These are phyloP conservation scores for Idaea straminata DNA, from an alignment of 2,888 invertebrate genomes.

Conservation along the genomic window DNA sequence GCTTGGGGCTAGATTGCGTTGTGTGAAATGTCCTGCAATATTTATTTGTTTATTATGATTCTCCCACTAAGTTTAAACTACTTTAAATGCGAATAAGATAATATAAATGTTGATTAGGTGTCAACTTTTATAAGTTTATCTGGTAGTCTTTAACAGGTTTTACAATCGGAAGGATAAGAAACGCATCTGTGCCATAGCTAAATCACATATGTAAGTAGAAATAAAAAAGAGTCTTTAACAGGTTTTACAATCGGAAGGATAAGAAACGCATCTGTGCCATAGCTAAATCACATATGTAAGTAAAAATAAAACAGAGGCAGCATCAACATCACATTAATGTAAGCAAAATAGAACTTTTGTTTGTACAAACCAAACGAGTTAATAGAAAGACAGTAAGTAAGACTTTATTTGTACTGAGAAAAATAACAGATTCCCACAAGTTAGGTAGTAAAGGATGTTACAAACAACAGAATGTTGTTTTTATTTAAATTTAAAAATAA, in stretches of 20 bases:
- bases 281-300: conserved; percentile 7
- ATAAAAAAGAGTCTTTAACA: conserved; percentile 12
- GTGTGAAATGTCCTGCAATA: no score
- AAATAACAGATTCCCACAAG: conserved; percentile 51
- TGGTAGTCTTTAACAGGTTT: no score
- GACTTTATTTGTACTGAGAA: conserved; percentile 48
- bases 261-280: neutral
- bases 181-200: neutral
- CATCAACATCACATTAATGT: conserved; percentile 1
- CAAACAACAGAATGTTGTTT: conserved; percentile 44
- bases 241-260: neutral
- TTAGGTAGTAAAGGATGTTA: conserved; percentile 28
- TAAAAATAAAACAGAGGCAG: conserved; percentile 19
- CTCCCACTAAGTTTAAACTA: no score
- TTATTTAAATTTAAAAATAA: conserved; percentile 48
- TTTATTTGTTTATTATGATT: no score
- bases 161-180: neutral
- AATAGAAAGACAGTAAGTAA: conserved; percentile 26
- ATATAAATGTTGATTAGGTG: no score
- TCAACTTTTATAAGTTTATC: no score
- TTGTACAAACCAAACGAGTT: conserved; percentile 25
- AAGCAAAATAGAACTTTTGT: conserved; percentile 18
- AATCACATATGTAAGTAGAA: conserved; percentile 12
- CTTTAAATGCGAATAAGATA: no score
- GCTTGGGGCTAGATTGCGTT: no score